Base-by-base conservation (phyloP, 2,888 invertebrate species). In the Phaedon cochleariae region DNA sequence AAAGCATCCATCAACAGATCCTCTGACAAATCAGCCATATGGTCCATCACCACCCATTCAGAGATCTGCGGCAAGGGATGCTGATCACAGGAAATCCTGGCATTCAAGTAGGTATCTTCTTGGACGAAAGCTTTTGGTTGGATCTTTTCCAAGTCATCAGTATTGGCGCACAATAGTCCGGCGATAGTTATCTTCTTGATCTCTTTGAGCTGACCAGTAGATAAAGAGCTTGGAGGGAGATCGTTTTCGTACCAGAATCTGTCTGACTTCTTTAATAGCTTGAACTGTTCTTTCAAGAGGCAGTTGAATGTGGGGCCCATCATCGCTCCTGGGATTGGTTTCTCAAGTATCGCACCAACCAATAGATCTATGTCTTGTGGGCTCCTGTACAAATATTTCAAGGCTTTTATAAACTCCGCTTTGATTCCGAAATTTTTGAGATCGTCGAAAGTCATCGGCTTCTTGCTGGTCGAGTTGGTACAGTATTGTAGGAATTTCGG, bases 181-280 rank as follows among this genome's bases (percentile, higher is more conserved):
- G 95, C 90, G 0, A 96, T 82, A 0, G 93, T 90, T 0, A 92
- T 90, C 77, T 92, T 93, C 52, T 93, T 88, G 54, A 96, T 89
- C 71, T 95, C 94, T 61, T 89, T 89, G 9, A 96, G 85, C 80
- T 96, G 95, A 54, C 90, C 91, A 65, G 89, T 86, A 0, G 86
- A 88, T 68, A 96, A 87, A 0, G 95, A 92, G 15, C 95, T 94
- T 0, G 95, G 95, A 0, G 95, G 96, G 51, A 96, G 86, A 79
- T 96, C 96, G 80, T 96, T 96, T 82, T 97, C 97, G 79, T 96
- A 97, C 96, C 96, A 97, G 81, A 96, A 97, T 68, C 97, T 86
- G 85, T 97, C 97, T 59, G 95, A 93, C 75, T 91, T 90, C 76
- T 95, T 90, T 5, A 95, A 84, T 70, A 91, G 89, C 41, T 90